Conservation (phyloP, 2,888 invertebrate species). For the Caenorhabditis sp. region DNA sequence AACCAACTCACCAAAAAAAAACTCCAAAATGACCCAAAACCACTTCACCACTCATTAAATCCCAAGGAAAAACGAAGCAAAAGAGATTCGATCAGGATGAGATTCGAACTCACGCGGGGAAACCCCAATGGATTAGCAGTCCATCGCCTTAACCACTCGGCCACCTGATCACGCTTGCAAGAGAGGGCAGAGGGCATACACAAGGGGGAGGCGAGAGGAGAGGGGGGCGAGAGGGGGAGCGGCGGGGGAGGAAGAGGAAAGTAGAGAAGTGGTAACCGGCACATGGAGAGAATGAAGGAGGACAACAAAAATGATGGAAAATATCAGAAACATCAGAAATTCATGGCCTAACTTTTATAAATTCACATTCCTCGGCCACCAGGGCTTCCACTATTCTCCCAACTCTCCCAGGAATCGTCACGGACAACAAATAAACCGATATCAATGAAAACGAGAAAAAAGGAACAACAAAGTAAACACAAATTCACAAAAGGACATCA, state of each 20-base stretch:
- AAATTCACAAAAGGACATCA: slow-evolving; percentile 10
- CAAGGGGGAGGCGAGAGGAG: not conserved
- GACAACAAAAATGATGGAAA: not conserved
- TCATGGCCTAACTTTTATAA: not conserved
- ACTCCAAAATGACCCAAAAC: not conserved
- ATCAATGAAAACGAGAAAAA: not conserved
- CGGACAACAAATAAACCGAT: not conserved
- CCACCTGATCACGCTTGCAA: slow-evolving; percentile 78
- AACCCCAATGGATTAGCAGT: slow-evolving; percentile 84
- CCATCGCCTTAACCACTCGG: slow-evolving; percentile 84
- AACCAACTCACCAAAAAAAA: no score
- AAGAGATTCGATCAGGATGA: slow-evolving; percentile 77
- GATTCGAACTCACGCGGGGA: slow-evolving; percentile 83
- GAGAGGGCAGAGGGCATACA: not conserved
- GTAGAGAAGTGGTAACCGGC: not conserved
- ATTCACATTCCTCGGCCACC: not conserved
- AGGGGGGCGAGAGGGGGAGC: not conserved
- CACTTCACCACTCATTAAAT: not conserved
- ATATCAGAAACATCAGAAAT: not conserved
- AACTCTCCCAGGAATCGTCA: not conserved
- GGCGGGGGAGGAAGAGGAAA: no score
- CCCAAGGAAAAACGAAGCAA: not conserved
- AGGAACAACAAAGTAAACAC: not conserved
- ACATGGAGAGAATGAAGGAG: not conserved
- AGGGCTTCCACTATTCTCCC: no score